These are phyloP conservation scores for Solea solea DNA, from an alignment of 2,113 vertebrate genomes.

Conservation along the genomic window DNA sequence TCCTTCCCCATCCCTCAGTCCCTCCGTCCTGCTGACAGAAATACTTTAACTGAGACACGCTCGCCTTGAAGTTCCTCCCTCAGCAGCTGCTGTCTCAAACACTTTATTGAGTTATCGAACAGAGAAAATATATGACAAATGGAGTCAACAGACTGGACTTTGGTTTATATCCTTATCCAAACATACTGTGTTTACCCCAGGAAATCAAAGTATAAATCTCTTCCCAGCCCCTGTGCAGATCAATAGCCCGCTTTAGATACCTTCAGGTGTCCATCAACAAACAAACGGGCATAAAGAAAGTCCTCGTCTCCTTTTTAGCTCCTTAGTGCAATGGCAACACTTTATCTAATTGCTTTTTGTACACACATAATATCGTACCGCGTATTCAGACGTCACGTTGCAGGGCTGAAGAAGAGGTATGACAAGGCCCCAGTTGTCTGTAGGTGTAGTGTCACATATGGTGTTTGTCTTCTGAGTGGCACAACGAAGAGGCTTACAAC, in stretches of 20 bases:
- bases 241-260: constrained; percentile 64
- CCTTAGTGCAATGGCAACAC: constrained; percentile 25
- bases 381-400: background rate
- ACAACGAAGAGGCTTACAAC: no score
- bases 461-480: no score
- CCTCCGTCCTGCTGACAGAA: constrained; percentile 69
- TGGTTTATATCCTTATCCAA: constrained; percentile 76
- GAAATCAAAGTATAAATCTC: constrained; percentile 80
- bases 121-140: constrained; percentile 79
- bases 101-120: constrained; percentile 80
- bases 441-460: no score
- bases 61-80: constrained; percentile 72
- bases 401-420: background rate
- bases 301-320: background rate
- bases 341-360: constrained; percentile 25
- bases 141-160: constrained; percentile 75
- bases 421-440: no score
- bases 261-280: constrained; percentile 66
- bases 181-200: constrained; percentile 66
- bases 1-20: constrained; percentile 45
- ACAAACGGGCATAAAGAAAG: constrained; percentile 25
- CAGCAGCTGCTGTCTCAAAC: constrained; percentile 74
- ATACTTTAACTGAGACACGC: constrained; percentile 75
- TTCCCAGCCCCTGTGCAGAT: constrained; percentile 49
- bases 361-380: no score